Conservation (phyloP, 1,140 invertebrate genomes). For the Pogonognathellus flavescens region DNA sequence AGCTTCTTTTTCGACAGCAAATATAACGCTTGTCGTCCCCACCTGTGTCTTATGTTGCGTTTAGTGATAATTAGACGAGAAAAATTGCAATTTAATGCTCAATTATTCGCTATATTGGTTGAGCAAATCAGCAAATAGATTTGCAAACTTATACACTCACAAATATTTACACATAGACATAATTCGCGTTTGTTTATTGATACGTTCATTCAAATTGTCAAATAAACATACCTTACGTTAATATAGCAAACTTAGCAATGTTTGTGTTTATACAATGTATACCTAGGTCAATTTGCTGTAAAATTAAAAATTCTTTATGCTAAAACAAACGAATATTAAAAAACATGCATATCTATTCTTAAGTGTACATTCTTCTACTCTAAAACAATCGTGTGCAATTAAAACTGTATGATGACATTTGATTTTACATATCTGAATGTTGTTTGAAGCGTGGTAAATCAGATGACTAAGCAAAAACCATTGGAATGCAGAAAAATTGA, state of each 20-base stretch:
- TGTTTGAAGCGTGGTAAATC: too few species aligned
- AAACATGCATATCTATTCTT: too few species aligned
- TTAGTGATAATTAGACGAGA: slow-evolving; percentile 40
- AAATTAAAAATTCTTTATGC: too few species aligned
- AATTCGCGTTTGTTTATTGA: not conserved
- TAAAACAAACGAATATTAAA: too few species aligned
- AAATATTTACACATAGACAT: not conserved
- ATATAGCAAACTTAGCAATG: not conserved
- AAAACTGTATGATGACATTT: too few species aligned
- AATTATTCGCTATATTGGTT: slow-evolving; percentile 46
- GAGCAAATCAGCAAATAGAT: slow-evolving; percentile 11
- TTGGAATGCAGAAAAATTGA: too few species aligned
- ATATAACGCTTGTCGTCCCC: slow-evolving; percentile 29
- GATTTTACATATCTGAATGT: not conserved
- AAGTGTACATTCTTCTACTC: too few species aligned
- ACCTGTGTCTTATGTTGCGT: slow-evolving; percentile 21
- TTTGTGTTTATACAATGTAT: too few species aligned
- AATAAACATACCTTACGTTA: not conserved
- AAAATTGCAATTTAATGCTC: slow-evolving; percentile 49
- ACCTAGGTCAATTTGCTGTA: too few species aligned
- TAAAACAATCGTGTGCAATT: not conserved
- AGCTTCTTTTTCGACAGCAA: slow-evolving; percentile 27
- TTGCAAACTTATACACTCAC: not conserved
- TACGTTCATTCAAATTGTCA: not conserved
- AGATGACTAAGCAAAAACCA: too few species aligned